Evolutionary conservation across 2,797 vertebrate species (phyloP).

Genomic region (Acanthopagrus latus): DNA sequence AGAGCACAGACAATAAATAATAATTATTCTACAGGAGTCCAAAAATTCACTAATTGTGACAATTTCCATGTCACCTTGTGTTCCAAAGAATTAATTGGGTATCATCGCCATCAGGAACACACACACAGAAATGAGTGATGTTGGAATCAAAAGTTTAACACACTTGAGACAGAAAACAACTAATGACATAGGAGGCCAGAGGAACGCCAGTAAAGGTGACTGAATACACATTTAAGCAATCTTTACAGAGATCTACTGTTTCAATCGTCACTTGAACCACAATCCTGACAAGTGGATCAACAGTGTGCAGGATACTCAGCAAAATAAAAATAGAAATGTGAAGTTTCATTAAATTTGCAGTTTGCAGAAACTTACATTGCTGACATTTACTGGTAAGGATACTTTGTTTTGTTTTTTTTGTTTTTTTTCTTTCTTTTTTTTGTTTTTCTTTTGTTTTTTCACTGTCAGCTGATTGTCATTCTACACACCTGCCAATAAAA

Average conservation of each 20-base stretch:
- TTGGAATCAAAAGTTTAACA: not conserved
- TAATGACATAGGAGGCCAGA: not conserved
- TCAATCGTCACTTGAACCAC: too few relatives aligned
- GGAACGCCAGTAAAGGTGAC: not conserved
- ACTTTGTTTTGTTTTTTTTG: too few relatives aligned
- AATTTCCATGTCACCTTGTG: slow-evolving; percentile 2
- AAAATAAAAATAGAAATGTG: too few relatives aligned
- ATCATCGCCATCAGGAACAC: not conserved
- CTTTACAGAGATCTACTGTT: not conserved
- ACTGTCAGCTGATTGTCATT: too few relatives aligned
- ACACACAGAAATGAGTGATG: not conserved
- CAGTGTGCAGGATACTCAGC: too few relatives aligned
- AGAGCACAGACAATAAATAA: slow-evolving; percentile 21
- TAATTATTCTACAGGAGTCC: slow-evolving; percentile 12
- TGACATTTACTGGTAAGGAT: too few relatives aligned
- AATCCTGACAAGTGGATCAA: not conserved
- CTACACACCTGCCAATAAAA: not conserved
- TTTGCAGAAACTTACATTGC: too few relatives aligned
- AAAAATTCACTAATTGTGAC: slow-evolving; percentile 5
- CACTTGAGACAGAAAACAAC: not conserved
- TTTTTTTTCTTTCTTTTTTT: too few relatives aligned
- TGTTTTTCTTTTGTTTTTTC: too few relatives aligned
- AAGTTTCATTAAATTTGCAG: too few relatives aligned
- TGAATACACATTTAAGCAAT: not conserved
- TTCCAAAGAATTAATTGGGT: not conserved